Evolutionary conservation across 2,113 vertebrate species (phyloP), one percentile per base, ranked within the genome.

Genomic region (Axis porcinus): DNA sequence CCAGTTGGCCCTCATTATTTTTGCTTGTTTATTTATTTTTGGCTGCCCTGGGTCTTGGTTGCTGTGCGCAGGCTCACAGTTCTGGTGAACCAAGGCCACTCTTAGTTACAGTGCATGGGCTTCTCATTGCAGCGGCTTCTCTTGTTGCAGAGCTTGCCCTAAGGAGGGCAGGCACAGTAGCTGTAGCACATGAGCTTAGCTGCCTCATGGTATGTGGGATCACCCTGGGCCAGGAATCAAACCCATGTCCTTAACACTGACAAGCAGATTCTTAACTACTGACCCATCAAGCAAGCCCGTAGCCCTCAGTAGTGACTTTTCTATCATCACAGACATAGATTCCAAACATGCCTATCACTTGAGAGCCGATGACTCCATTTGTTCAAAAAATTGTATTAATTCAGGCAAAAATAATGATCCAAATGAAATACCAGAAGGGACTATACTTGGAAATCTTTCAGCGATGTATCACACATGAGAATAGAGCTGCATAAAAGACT

Each of bases 401-500:
- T 54, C 11, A 19, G 64, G 47, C 62, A 23, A 89, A 83, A 91
- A 54, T 21, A 36, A 57, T 84, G 28, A 40, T 3, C 19, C 2
- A 1, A 62, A 55, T 10, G 10, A 78, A n/a, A 33, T 21, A 16
- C 67, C 74, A 8, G 52, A 6, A 82, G 43, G 84, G 3, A 7
- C 25, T 27, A 25, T 78, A 58, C 52, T 36, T 2, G 27, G 50
- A 81, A 74, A 16, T 17, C n/a, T 45, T 13, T 33, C 8, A 6
- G 36, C 0, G 2, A 3, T 19, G 3, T 3, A 1, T 13, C 52
- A 0, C 7, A 23, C 43, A 28, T 0, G 19, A 60, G 90, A 55
- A 28, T 1, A 62, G 93, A 50, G 43, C 70, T 15, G n/a, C 0
- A 1, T 27, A 54, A 60, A 55, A 82, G 83, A 82, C 87, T 40